Conservation (phyloP, 2,797 vertebrate species). For the Helostoma temminkii region DNA sequence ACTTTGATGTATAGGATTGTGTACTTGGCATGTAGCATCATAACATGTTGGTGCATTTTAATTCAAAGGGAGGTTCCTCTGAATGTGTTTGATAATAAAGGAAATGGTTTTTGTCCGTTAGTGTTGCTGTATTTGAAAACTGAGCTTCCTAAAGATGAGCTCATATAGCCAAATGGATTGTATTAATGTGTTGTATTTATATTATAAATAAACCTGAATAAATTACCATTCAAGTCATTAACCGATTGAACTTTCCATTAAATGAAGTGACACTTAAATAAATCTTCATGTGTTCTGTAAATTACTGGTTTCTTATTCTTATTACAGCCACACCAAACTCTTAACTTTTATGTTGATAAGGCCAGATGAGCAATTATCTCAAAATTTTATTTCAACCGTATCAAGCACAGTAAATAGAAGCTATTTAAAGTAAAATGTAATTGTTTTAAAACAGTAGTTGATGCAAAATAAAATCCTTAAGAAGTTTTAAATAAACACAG, state of each 20-base stretch:
- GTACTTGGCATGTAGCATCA: slow-evolving; percentile 98
- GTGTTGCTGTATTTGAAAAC: slow-evolving; percentile 80
- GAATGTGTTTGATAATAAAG: slow-evolving; percentile 98
- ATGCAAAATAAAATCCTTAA: slow-evolving; percentile 35
- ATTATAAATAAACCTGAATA: slow-evolving; percentile 79
- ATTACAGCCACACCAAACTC: too few relatives aligned
- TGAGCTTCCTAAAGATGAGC: slow-evolving; percentile 73
- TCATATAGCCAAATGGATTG: slow-evolving; percentile 82
- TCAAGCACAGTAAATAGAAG: background rate
- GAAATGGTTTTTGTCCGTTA: slow-evolving; percentile 87
- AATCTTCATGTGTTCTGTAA: slow-evolving; percentile 40
- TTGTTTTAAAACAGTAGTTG: slow-evolving; percentile 37
- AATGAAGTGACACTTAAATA: slow-evolving; percentile 35
- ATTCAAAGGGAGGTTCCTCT: slow-evolving; percentile 87
- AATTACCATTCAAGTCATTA: slow-evolving; percentile 69
- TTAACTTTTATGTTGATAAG: background rate
- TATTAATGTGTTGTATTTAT: slow-evolving; percentile 83
- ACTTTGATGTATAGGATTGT: slow-evolving; percentile 98
- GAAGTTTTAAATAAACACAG: slow-evolving; percentile 18
- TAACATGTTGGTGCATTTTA: slow-evolving; percentile 92
- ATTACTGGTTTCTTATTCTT: background rate
- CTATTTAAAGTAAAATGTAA: slow-evolving; percentile 17
- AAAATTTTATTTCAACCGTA: slow-evolving; percentile 59
- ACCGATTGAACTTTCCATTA: slow-evolving; percentile 5
- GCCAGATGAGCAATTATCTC: background rate